A percentile compares a stretch with the other conserved stretches of the same genome.
Conservation (phyloP, 2,888 invertebrate genomes). For the Athrips mouffetella region DNA sequence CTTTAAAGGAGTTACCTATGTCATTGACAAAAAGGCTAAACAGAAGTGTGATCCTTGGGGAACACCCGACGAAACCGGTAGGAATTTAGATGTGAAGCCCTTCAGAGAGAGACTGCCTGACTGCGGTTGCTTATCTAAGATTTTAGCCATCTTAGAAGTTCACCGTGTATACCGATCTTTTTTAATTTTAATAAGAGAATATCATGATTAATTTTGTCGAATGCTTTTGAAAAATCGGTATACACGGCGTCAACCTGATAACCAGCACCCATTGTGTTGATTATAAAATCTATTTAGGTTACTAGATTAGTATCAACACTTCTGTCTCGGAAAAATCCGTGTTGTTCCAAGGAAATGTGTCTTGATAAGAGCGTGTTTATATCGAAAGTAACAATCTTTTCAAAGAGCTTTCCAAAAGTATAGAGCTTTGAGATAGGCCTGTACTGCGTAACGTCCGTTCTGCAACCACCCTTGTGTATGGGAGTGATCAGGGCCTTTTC, state of each 20-base stretch:
- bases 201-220: too few species aligned
- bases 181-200: too few species aligned
- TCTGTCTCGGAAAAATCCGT: background rate
- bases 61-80: background rate
- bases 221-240: too few species aligned
- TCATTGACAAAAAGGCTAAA: background rate
- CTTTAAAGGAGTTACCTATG: background rate
- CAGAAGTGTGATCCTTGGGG: background rate
- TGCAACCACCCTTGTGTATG: background rate
- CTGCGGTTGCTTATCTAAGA: background rate
- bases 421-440: background rate
- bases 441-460: background rate
- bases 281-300: too few species aligned
- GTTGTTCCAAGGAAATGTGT: background rate
- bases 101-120: too few species aligned
- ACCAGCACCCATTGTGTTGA: too few species aligned
- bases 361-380: background rate
- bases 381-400: background rate
- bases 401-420: background rate
- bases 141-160: background rate
- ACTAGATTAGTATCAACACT: too few species aligned
- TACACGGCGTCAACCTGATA: too few species aligned
- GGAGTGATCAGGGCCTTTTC: background rate
- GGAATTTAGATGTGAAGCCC: background rate
- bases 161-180: too few species aligned